Base-by-base conservation (phyloP, 2,888 invertebrate genomes). In the Trichacis sp. region DNA sequence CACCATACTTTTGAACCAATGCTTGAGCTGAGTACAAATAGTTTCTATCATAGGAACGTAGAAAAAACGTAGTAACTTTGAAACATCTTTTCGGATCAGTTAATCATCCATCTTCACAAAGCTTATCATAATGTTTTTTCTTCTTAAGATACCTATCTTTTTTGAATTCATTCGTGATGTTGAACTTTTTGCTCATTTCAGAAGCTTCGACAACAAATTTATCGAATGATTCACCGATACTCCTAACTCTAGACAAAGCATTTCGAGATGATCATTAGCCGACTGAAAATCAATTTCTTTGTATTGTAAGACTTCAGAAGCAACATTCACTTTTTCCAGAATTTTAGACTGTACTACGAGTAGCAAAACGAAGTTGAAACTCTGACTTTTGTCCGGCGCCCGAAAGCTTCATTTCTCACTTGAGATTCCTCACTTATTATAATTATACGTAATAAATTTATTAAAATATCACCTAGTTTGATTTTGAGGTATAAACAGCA, bases 401-500 rank as follows among this genome's bases (percentile, higher is more conserved):
- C 29, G 6, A 17, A 29, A 29, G 51, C 51, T 51, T 18, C 40
- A 18, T 42, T 38, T 19, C 30, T 38, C 30, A 36, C 51, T 11
- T 40, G 20, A n/a, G n/a, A 3, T 40, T 51, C 38, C 11, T 38
- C 15, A 19, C 40, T 38, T 11, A 11, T 40, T 9, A 57, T 19
- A 42, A 50, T 24, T 9, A 38, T 50, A n/a, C 18, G 6, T 42
- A 40, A 40, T n/a, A 57, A 38, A 14, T 18, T 24, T 57, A 42
- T 57, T n/a, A 38, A 40, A 47, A 57, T 24, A 19, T 50, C 57
- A 24, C 20, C 40, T 30, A 51, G 49, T 19, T 49, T n/a, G 40
- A 43, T 4, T 19, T 51, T 50, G 14, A 50, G 29, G 57, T 49
- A 24, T 38, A 50, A 38, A 57, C 17, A n/a, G 49, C 57, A 50